phyloP scores from a whole-genome alignment of 1,140 invertebrate genomes.

The Eumaeus atala region DNA sequence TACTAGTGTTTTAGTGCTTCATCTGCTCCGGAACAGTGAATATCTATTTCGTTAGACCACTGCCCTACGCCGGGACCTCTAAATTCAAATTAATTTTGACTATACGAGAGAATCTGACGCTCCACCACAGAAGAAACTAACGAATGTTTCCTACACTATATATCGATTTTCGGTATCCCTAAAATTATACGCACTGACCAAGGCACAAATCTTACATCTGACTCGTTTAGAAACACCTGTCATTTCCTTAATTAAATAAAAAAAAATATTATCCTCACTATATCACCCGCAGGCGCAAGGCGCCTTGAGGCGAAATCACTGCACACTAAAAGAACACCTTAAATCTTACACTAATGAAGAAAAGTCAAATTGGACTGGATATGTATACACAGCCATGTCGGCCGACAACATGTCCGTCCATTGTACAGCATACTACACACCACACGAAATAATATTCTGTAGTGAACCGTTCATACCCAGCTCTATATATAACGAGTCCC shows the following conservation, averaged over 20 bases:
- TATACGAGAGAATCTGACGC: neutral
- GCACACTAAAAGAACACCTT: neutral
- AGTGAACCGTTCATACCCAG: neutral
- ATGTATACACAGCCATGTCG: too few species aligned
- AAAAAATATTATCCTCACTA: neutral
- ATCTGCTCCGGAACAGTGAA: neutral
- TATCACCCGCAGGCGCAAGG: neutral
- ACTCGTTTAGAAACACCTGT: neutral
- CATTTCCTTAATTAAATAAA: neutral
- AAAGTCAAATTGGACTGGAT: neutral
- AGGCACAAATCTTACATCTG: too few species aligned
- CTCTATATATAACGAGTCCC: neutral
- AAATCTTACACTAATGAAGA: neutral
- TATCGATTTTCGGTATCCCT: neutral
- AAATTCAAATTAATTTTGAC: neutral
- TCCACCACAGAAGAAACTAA: neutral
- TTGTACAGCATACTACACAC: neutral
- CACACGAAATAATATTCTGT: neutral
- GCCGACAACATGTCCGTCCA: neutral
- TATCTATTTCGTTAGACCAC: neutral
- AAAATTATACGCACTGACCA: too few species aligned
- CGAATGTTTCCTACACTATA: constrained; percentile 1
- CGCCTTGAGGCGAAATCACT: neutral
- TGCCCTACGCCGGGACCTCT: neutral
- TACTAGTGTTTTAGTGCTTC: constrained; percentile 1